Base-by-base conservation (phyloP, 2,888 invertebrate genomes). In the Erebia palarica region DNA sequence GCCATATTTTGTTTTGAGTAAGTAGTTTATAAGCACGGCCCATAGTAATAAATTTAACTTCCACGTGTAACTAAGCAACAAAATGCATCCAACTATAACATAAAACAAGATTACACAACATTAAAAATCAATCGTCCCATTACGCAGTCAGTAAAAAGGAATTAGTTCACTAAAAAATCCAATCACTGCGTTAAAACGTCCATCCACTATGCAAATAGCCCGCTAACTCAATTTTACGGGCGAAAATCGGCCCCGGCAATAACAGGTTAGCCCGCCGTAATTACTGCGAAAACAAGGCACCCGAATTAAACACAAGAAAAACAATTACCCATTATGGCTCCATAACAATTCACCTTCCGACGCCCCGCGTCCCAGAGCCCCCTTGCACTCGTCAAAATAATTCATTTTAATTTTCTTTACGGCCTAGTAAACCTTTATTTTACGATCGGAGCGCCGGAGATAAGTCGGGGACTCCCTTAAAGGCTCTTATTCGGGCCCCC, bases 351-450 rank as follows among this genome's bases (percentile, higher is more conserved):
- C 88, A 85, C 86, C 88, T 85, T 78, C 76, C 81, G 82, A 80
- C 80, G 82, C 83, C 84, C 81, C 83, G 82, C 80, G 82, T 79
- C 81, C 85, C 81, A 84, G 82, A 83, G 81, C 81, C 86, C 86
- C 86, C 85, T 82, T 82, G 84, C 84, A 86, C 91, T 92, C 93
- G 93, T 92, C 93, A 93, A 92, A 93, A 93, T 93, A 93, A 93
- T 92, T 93, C 93, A 93, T 93, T 93, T 92, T 93, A 92, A 93
- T 93, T 93, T 92, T 92, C 92, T 92, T 92, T 93, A 93, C 91
- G 90, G 87, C 84, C 89, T 85, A 91, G 89, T 93, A 92, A 93
- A 93, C 90, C 92, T 92, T 92, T 92, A 93, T 93, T 93, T 93
- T 93, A 93, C 90, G 90, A 86, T 81, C 84, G 81, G 81, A 85